Percentiles rank a stretch among this genome's conserved stretches.
These are phyloP conservation scores for Orchesella flavescens DNA, from an alignment of 2,888 invertebrate genomes.

Conservation along the genomic window DNA sequence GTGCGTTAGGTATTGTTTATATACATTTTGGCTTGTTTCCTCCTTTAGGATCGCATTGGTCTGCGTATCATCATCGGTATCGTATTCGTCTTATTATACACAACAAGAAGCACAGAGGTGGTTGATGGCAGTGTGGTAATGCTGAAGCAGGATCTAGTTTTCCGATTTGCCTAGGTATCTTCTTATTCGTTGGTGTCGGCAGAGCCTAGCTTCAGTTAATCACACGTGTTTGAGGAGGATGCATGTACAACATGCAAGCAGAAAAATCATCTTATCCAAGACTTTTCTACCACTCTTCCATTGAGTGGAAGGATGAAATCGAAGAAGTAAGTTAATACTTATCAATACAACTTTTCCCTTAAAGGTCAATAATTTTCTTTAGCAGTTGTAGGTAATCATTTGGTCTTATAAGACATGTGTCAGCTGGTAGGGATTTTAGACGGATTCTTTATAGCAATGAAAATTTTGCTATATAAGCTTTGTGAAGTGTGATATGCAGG, in stretches of 20 bases:
- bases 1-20: too few relatives aligned
- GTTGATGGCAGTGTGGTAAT: neutral
- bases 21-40: neutral
- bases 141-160: neutral
- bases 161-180: neutral
- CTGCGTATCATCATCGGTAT: too few relatives aligned
- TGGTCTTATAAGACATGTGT: too few relatives aligned
- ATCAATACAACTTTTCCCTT: too few relatives aligned
- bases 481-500: too few relatives aligned
- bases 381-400: too few relatives aligned
- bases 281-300: constrained; percentile 69
- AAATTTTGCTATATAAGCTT: too few relatives aligned
- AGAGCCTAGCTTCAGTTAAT: constrained; percentile 64
- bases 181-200: constrained; percentile 49
- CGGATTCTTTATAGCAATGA: too few relatives aligned
- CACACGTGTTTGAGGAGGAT: constrained; percentile 64
- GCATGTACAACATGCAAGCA: constrained; percentile 65
- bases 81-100: neutral
- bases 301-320: constrained; percentile 71
- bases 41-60: neutral
- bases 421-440: too few relatives aligned
- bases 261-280: constrained; percentile 63
- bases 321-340: constrained; percentile 69
- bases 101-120: neutral
- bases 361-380: too few relatives aligned